These are phyloP conservation scores for Heterohyrax brucei DNA, from an alignment of 2,797 vertebrate genomes.

Conservation along the genomic window DNA sequence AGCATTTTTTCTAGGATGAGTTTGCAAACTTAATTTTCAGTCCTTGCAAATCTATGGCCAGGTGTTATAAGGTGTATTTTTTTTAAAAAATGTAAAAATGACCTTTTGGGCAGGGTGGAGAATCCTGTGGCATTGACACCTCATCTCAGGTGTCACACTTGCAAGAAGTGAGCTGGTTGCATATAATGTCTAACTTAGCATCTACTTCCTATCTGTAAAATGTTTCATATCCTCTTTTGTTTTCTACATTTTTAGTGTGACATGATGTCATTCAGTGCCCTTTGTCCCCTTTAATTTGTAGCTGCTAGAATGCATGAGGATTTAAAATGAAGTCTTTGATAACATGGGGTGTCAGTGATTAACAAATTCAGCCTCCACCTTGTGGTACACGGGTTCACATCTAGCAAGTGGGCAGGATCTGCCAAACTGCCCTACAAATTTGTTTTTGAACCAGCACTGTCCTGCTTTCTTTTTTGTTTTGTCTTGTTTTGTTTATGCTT, in stretches of 20 bases:
- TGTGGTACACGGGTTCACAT: neutral
- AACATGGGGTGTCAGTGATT: neutral
- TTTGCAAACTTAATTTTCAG: too few relatives aligned
- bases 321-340: neutral
- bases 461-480: neutral
- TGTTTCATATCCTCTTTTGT: neutral
- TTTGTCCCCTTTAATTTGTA: neutral
- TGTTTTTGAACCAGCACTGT: slow-evolving; percentile 10
- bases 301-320: neutral
- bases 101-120: neutral
- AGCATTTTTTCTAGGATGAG: too few relatives aligned
- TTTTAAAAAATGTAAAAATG: neutral
- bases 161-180: neutral
- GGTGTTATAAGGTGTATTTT: neutral
- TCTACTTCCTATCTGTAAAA: neutral
- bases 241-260: neutral
- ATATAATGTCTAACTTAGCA: neutral
- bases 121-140: neutral
- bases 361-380: neutral
- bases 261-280: neutral
- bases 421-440: neutral
- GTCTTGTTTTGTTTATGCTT: slow-evolving; percentile 44
- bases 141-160: neutral
- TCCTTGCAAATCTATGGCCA: neutral
- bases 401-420: neutral